Evolutionary conservation across 2,797 vertebrate genomes (phyloP), one percentile per base, ranked within the genome.

Genomic region (Ctenosaura bakeri): DNA sequence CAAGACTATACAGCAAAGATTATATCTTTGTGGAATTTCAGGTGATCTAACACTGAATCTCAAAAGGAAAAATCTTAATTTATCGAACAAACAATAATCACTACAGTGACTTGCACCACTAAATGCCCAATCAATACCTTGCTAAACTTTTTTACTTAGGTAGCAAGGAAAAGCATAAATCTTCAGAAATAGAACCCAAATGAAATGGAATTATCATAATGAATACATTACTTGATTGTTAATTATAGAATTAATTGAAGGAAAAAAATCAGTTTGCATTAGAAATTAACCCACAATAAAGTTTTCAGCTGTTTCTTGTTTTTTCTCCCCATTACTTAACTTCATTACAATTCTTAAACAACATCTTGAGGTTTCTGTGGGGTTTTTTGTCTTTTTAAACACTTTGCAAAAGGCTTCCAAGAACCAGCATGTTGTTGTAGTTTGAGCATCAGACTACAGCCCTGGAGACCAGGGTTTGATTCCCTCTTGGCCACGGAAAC

Each of bases 261-360:
- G 18, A 29, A 35, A 46, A 46, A 77, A 64, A 73, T 54, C 66
- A 77, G 3, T 89, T n/a, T 91, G 77, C 66, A 78, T 35, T 73
- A 29, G 42, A 93, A 85, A 80, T 71, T 12, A 18, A 54, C 56
- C 59, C 62, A 16, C 71, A 73, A 12, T 52, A 42, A 2, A 82
- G 56, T n/a, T 83, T 74, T 86, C 56, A 85, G 64, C 32, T 85
- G 22, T 59, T 85, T 74, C 7, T 76, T n/a, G n/a, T n/a, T n/a
- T 82, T 82, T 42, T 1, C 73, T 73, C 24, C 66, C 91, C 64
- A 80, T 32, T 81, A 18, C 6, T 46, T 78, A 42, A 56, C 29
- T 78, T 92, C 42, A 46, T 46, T 82, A 86, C 32, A 83, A 29
- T 71, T 35, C 20, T 69, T 46, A 56, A 54, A n/a, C 32, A 69